Evolutionary conservation across 2,797 vertebrate species (phyloP).

Genomic region (Acanthurus lineatus): DNA sequence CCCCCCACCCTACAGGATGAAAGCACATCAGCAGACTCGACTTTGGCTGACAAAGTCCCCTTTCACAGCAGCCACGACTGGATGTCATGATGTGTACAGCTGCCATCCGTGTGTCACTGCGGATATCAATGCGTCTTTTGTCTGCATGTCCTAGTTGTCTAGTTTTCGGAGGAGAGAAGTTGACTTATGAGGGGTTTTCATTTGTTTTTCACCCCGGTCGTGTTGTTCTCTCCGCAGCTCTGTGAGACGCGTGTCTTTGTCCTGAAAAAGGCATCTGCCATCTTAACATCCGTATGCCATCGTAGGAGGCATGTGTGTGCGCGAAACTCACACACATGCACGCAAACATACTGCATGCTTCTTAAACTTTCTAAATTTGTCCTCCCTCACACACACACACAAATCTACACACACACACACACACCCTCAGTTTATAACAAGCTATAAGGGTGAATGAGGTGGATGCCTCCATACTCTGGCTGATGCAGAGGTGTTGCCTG

Average conservation of each 20-base stretch:
- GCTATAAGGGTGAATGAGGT: slow-evolving; percentile 64
- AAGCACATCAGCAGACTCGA: slow-evolving; percentile 47
- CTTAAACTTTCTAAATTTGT: slow-evolving; percentile 7
- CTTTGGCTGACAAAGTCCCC: slow-evolving; percentile 64
- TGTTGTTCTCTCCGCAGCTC: slow-evolving; percentile 40
- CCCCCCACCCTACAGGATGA: neutral
- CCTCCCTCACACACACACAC: slow-evolving; percentile 3
- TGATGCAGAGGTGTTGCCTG: slow-evolving; percentile 64
- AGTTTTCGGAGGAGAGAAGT: slow-evolving; percentile 50
- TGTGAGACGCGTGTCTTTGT: slow-evolving; percentile 30
- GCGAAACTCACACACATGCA: neutral
- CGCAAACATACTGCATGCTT: neutral
- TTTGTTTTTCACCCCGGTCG: slow-evolving; percentile 51
- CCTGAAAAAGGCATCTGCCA: slow-evolving; percentile 22
- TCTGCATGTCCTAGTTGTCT: slow-evolving; percentile 66
- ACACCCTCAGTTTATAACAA: slow-evolving; percentile 46
- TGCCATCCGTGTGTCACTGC: slow-evolving; percentile 73
- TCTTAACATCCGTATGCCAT: slow-evolving; percentile 20
- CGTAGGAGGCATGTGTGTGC: neutral
- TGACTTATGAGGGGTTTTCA: slow-evolving; percentile 63
- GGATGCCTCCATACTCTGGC: slow-evolving; percentile 61
- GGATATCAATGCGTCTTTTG: slow-evolving; percentile 72
- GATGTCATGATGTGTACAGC: slow-evolving; percentile 74
- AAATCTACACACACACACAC: slow-evolving; percentile 10
- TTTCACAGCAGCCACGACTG: slow-evolving; percentile 62